Evolutionary conservation across 2,797 vertebrate genomes (phyloP), one percentile per base, ranked within the genome.

Genomic region (Darevskia mixta): DNA sequence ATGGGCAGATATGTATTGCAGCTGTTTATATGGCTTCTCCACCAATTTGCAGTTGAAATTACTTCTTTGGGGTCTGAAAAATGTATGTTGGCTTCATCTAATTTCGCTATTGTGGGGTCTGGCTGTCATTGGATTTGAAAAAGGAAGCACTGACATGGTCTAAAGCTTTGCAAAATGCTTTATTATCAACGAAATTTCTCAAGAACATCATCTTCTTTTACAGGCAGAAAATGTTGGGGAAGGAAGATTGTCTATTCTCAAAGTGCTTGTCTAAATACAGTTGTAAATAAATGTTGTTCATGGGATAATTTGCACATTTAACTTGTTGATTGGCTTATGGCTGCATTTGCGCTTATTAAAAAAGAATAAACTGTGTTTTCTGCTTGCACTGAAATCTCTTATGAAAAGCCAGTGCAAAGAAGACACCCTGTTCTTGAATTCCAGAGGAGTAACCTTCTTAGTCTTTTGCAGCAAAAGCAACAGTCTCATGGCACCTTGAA

Each of bases 221-320:
- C 69, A 66, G 41, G 58, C 75, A 55, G 6, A 79, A 90, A 88
- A 72, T n/a, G 64, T 84, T 79, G 61, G 11, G 32, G 58, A 82
- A 87, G 83, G 8, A 72, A 55, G 49, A 4, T 18, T 78, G 49
- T 66, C 5, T 92, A 15, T 90, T 92, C 78, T 85, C 75, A 89
- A 88, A 43, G 93, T 80, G 72, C 87, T 49, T 69, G 13, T 91
- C 78, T 87, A 85, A 88, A 11, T 77, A 83, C 32, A 64, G 87
- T 76, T 86, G 90, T 94, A 92, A 93, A 93, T 77, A 95, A 94
- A 92, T 76, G 5, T 75, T 85, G 80, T 89, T 90, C 83, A 25
- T 69, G 13, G 55, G 3, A 75, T 71, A 23, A 76, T 83, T 72
- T 35, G 20, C 25, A 41, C 45, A 79, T 55, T 83, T 66, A 66